Percentiles rank a stretch among this genome's conserved stretches.
phyloP scores from a whole-genome alignment of 2,888 invertebrate genomes.

The Eristalis pertinax region DNA sequence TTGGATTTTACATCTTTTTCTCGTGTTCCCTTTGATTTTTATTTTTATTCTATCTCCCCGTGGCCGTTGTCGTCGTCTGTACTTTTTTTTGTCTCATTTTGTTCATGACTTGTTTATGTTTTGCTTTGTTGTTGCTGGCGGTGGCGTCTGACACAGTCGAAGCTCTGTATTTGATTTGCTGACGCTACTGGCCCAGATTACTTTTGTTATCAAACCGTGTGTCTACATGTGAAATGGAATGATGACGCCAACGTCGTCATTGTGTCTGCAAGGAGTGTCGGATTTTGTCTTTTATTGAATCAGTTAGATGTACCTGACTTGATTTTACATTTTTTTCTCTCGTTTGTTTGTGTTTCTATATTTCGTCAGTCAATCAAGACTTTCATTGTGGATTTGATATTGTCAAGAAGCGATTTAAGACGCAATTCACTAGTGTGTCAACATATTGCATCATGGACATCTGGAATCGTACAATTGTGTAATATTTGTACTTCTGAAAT shows the following conservation, averaged over 20 bases:
- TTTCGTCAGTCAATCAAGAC: not conserved
- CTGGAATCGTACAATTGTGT: too few species aligned
- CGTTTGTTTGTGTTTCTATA: too few species aligned
- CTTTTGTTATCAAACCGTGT: conserved; percentile 60
- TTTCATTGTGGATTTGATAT: not conserved
- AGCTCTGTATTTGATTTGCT: conserved; percentile 57
- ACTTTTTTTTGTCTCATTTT: conserved; percentile 30
- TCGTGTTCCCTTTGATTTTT: conserved; percentile 33
- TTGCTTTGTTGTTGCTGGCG: conserved; percentile 29
- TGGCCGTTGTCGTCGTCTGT: conserved; percentile 1
- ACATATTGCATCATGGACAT: too few species aligned
- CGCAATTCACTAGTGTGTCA: too few species aligned
- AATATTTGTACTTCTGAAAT: too few species aligned
- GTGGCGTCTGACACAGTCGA: not conserved
- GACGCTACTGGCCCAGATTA: conserved; percentile 63
- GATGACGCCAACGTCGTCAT: not conserved
- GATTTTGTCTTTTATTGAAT: not conserved
- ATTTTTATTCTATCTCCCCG: conserved; percentile 35
- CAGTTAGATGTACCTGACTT: not conserved
- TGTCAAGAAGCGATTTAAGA: too few species aligned
- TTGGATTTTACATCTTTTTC: conserved; percentile 57
- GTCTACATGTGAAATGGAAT: conserved; percentile 52
- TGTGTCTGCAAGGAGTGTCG: not conserved
- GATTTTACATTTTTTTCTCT: not conserved
- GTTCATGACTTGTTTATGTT: conserved; percentile 60